Base-by-base conservation (phyloP, 2,797 vertebrate species). In the Bovichtus diacanthus region DNA sequence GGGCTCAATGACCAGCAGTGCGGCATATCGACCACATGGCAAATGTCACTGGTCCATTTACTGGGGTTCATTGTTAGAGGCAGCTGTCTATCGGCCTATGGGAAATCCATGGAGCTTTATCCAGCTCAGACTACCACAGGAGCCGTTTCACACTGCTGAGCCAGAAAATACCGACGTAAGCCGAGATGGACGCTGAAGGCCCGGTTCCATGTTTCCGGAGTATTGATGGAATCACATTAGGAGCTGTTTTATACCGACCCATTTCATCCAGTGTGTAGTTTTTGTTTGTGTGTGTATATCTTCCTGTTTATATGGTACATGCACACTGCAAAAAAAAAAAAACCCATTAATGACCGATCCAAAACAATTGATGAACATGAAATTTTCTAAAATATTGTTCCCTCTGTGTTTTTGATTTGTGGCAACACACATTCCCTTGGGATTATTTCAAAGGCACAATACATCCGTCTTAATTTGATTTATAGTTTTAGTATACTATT, bases 101-200 rank as follows among this genome's bases (percentile, higher is more conserved):
- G 90, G 90, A 92, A 93, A 94, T 94, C 92, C 81, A 92, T 86
- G 78, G 78, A 70, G 76, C 78, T 87, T 90, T 81, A 91, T 85
- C 86, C 84, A 61, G 68, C 60, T 90, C 85, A 64, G 80, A 89
- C 84, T 88, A 88, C 90, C 95, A 90, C 74, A 51, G 76, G 62
- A 83, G 70, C 74, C 19, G 79, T 74, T 89, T 90, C 89, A 89
- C 88, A 82, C 79, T 87, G 78, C 72, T 91, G 87, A 90, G 83
- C 76, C 80, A 82, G 85, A 92, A 88, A 88, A 92, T 87, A 82
- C 78, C 9, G 0, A 61, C 31, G 43, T 83, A 74, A 83, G 70
- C 76, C 1, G 36, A 71, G 68, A 81, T 74, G 61, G 82, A 80
- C 21, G 7, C 54, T 39, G 50, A 59, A 53, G 38, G 41, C 46